Base-by-base conservation (phyloP, 2,888 invertebrate genomes). In the Pandemis heparana region DNA sequence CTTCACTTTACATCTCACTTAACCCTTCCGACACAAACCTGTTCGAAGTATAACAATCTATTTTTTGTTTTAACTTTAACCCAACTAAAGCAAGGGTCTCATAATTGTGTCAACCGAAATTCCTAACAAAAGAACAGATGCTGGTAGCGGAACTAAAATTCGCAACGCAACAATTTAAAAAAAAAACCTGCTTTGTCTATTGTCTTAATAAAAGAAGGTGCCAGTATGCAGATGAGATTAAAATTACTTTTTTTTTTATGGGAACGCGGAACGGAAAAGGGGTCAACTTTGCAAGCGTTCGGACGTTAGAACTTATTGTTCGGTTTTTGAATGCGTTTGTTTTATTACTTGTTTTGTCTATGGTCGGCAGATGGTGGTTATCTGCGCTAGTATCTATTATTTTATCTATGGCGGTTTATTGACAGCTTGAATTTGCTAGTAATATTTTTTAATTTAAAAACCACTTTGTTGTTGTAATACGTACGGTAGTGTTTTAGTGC, bases 61-160 rank as follows among this genome's bases (percentile, higher is more conserved):
- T 87, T 86, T 93, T 94, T 94, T 92, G 91, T 93, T 94, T 94
- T 92, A 92, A 82, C 84, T 94, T 94, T 92, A 92, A 82, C 84
- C 79, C 82, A 78, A 81, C 73, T 79, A 75, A 76, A 84, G 83
- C 83, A 80, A 85, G 88, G 90, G 87, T 85, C 80, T 79, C 80
- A 81, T 89, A 91, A 93, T 92, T 92, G 93, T 92, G 92, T 94
- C 94, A 94, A 92, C 92, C 90, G 84, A 43, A 64, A 71, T 80
- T 82, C 85, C 18, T 46, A 69, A 74, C 69, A 71, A 67, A 80
- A 81, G 85, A 89, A 89, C 92, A 91, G 91, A 92, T 92, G 92
- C 86, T 80, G 79, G 79, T 78, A 79, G 78, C 81, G 84, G 80
- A 80, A 79, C 79, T 79, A 81, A 83, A 80, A 74, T 77, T 81